phyloP scores from a whole-genome alignment of 1,140 invertebrate species.

The Lordiphosa collinella region DNA sequence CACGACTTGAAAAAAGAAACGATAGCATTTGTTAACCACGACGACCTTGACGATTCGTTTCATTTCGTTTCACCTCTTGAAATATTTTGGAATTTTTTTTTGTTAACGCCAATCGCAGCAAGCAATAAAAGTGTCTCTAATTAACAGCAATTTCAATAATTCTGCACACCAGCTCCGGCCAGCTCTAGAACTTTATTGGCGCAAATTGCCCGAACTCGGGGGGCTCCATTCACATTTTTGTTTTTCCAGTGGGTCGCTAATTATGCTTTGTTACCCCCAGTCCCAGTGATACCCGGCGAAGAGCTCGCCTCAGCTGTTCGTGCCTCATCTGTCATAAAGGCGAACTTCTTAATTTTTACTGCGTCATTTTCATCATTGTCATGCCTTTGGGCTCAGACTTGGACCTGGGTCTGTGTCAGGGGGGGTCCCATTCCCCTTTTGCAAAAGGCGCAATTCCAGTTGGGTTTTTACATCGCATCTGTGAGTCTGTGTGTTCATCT shows the following conservation, averaged over 20 bases:
- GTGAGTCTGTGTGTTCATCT: conserved; percentile 31
- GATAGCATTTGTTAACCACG: conserved; percentile 26
- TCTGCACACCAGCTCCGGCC: conserved; percentile 36
- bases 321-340: conserved; percentile 79
- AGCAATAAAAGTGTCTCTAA: conserved; percentile 72
- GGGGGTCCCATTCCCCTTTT: conserved; percentile 32
- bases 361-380: conserved; percentile 79
- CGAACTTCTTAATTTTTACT: conserved; percentile 79
- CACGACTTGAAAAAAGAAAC: conserved; percentile 35
- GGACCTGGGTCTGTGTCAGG: conserved; percentile 22
- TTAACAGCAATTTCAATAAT: conserved; percentile 75
- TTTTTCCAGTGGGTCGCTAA: conserved; percentile 55
- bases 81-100: conserved; percentile 14
- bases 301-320: conserved; percentile 60
- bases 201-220: conserved; percentile 48
- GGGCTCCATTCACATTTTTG: conserved; percentile 38
- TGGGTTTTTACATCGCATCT: conserved; percentile 30
- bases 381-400: conserved; percentile 43
- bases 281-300: conserved; percentile 1
- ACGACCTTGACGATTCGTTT: conserved; percentile 63
- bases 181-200: conserved; percentile 60
- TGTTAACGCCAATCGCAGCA: conserved; percentile 24
- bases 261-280: conserved; percentile 53
- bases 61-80: conserved; percentile 32
- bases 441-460: conserved; percentile 48